Percentiles rank a stretch among this genome's conserved stretches.
Conservation (phyloP, 2,888 invertebrate species). For the Drosophila acutilabella region DNA sequence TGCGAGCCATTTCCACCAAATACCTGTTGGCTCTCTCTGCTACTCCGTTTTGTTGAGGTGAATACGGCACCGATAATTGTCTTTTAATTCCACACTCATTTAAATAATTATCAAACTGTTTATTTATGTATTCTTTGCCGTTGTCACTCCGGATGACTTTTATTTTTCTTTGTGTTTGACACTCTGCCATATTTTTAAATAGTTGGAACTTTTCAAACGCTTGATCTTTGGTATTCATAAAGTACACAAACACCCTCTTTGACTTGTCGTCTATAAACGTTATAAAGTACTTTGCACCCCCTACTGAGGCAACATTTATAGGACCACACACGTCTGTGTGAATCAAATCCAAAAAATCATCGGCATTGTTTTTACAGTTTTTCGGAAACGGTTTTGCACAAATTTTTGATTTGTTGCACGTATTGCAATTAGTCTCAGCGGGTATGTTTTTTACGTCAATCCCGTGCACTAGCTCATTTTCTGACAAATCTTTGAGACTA, state of each 20-base stretch:
- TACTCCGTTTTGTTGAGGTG: slow-evolving; percentile 7
- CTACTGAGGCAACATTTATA: neutral
- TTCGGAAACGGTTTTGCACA: neutral
- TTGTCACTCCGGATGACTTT: slow-evolving; percentile 1
- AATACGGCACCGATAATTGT: neutral
- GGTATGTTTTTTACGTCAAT: slow-evolving; percentile 3
- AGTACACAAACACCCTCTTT: slow-evolving; percentile 1
- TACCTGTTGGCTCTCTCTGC: slow-evolving; percentile 5
- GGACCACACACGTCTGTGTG: slow-evolving; percentile 3
- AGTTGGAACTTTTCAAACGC: slow-evolving; percentile 4
- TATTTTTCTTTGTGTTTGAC: slow-evolving; percentile 3
- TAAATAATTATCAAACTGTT: neutral
- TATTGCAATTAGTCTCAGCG: neutral
- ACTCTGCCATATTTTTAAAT: slow-evolving; percentile 1
- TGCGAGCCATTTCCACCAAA: slow-evolving; percentile 10
- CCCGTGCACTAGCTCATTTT: neutral
- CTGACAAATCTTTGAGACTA: neutral
- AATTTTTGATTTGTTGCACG: slow-evolving; percentile 6
- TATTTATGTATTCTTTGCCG: neutral
- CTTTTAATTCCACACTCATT: neutral
- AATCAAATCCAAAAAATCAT: neutral
- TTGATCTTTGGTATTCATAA: neutral
- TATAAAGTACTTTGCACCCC: neutral
- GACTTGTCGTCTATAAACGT: neutral
- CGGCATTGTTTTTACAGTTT: neutral